phyloP scores from a whole-genome alignment of 2,888 invertebrate species.

The Prosopocoilus inquinatus region DNA sequence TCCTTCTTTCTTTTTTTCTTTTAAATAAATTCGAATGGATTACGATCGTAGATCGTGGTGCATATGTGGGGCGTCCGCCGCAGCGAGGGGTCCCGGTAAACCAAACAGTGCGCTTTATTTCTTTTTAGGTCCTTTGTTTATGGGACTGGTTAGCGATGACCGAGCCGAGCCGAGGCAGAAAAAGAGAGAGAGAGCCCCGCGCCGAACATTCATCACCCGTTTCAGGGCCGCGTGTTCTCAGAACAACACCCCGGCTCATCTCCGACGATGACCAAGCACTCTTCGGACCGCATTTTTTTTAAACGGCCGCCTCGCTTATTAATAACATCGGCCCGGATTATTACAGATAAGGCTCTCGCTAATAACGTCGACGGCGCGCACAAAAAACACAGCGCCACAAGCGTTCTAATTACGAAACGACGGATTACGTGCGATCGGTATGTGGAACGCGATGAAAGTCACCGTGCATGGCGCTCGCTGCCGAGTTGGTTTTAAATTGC shows the following conservation, averaged over 20 bases:
- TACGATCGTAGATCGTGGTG: background rate
- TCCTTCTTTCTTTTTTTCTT: too few species aligned
- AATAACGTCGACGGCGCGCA: background rate
- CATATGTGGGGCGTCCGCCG: background rate
- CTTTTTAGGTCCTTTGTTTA: conserved; percentile 9
- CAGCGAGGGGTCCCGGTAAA: conserved; percentile 8
- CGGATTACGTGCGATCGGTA: too few species aligned
- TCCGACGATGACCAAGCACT: conserved; percentile 1
- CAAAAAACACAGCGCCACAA: background rate
- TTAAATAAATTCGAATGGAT: too few species aligned
- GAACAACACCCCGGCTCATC: background rate
- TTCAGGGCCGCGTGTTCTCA: conserved; percentile 10
- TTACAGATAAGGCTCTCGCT: background rate
- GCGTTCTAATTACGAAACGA: too few species aligned
- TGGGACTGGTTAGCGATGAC: conserved; percentile 11
- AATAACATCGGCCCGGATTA: background rate
- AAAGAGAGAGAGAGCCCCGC: background rate
- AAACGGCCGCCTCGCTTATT: background rate
- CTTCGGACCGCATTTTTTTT: background rate
- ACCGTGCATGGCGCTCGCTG: too few species aligned
- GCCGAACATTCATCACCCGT: conserved; percentile 12
- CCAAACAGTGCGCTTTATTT: conserved; percentile 7
- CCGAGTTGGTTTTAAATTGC: too few species aligned
- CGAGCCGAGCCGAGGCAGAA: background rate
- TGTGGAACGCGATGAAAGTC: too few species aligned